Percentiles rank a stretch among this genome's conserved stretches.
Conservation (phyloP, 2,888 invertebrate species). For the Ectropis crepuscularia region DNA sequence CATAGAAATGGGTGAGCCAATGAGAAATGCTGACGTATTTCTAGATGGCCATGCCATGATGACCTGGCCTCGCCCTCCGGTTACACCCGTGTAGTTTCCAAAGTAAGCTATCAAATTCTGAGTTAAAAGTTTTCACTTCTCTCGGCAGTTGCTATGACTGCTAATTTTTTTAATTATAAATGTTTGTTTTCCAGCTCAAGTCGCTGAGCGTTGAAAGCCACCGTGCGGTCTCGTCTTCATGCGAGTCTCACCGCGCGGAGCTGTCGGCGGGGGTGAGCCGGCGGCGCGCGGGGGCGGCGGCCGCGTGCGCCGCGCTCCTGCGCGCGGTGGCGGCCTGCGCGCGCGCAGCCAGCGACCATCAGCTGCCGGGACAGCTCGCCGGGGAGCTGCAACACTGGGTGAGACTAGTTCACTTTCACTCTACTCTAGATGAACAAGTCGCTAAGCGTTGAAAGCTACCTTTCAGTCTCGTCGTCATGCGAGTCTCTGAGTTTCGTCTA, state of each 20-base stretch:
- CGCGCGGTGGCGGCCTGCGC: constrained; percentile 31
- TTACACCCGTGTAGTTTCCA: no score
- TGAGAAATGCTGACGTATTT: no score
- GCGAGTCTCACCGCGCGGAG: constrained; percentile 22
- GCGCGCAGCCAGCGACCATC: constrained; percentile 28
- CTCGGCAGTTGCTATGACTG: not conserved
- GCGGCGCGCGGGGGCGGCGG: constrained; percentile 31
- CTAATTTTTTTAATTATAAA: no score
- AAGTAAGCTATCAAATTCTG: no score
- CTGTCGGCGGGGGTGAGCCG: constrained; percentile 22
- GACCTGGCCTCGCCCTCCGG: no score
- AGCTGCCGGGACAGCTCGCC: constrained; percentile 47
- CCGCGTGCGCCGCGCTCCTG: constrained; percentile 25
- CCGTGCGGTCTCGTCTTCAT: constrained; percentile 14
- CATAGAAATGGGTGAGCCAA: no score
- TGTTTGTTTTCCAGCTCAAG: constrained; percentile 49
- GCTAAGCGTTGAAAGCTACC: not conserved
- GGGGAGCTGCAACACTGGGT: constrained; percentile 33
- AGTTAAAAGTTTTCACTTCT: no score
- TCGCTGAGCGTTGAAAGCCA: constrained; percentile 40
- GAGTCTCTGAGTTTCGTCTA: no score
- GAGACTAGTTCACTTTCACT: constrained; percentile 10
- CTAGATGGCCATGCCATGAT: no score
- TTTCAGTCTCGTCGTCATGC: no score
- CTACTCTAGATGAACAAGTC: not conserved